These are phyloP conservation scores for Papilio demoleus DNA, from an alignment of 2,888 invertebrate species.

Conservation along the genomic window DNA sequence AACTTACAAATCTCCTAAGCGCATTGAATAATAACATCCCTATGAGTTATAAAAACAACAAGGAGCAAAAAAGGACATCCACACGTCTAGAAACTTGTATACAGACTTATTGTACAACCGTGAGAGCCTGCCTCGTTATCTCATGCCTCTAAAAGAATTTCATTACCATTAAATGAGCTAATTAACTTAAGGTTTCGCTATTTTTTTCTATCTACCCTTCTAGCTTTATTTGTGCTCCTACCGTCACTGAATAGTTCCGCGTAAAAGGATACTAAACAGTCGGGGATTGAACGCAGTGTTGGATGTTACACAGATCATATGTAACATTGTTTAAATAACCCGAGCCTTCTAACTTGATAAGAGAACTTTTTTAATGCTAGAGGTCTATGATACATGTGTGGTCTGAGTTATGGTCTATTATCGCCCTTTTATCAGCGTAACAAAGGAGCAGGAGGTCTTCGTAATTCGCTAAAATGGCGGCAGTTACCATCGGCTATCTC, in stretches of 20 bases:
- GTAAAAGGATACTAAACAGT: constrained; percentile 7
- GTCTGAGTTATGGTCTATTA: no score
- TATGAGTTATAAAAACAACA: constrained; percentile 16
- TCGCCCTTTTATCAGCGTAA: no score
- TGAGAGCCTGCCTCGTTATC: constrained; percentile 39
- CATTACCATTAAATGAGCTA: constrained; percentile 41
- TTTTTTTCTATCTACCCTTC: constrained; percentile 20
- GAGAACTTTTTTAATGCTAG: not conserved
- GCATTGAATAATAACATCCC: constrained; percentile 15
- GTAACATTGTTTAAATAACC: not conserved
- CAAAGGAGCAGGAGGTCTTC: no score
- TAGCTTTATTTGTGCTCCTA: constrained; percentile 18
- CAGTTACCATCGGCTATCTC: no score
- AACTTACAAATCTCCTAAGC: not conserved
- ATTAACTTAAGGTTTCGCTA: constrained; percentile 25
- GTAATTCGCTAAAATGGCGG: no score
- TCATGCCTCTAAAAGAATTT: constrained; percentile 37
- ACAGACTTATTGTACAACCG: constrained; percentile 34
- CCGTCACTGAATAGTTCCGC: constrained; percentile 4
- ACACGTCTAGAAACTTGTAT: constrained; percentile 25
- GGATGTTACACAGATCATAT: not conserved
- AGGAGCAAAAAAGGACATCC: constrained; percentile 10
- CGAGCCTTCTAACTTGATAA: no score
- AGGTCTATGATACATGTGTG: no score
- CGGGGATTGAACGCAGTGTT: not conserved